Conservation (phyloP, 2,113 vertebrate species). For the Choloepus hoffmanni region DNA sequence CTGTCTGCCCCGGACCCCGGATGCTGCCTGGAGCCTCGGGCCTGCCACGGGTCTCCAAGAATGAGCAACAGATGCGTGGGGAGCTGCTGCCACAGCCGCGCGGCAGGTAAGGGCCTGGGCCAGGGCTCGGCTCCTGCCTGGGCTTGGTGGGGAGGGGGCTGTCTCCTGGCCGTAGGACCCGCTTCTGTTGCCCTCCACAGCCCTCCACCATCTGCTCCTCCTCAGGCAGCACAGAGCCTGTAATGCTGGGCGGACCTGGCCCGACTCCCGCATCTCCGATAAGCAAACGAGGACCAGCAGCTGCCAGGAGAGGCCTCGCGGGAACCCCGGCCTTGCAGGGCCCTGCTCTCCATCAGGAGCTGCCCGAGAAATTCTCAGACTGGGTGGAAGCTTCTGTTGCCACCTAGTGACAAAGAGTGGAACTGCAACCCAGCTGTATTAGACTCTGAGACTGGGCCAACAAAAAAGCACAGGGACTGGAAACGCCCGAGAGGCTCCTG, state of each 20-base stretch:
- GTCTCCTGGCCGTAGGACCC: not conserved
- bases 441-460: not conserved
- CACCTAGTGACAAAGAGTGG: not conserved
- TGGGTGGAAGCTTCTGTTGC: accelerated
- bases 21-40: not conserved
- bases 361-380: too few relatives aligned
- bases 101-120: not conserved
- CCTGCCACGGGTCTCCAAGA: not conserved
- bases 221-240: not conserved
- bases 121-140: not conserved
- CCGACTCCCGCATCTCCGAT: not conserved
- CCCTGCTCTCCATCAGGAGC: not conserved
- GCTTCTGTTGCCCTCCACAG: not conserved
- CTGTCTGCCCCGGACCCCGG: conserved; percentile 18
- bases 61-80: accelerated
- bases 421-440: conserved; percentile 35
- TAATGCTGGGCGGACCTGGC: not conserved
- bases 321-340: not conserved
- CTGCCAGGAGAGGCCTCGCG: not conserved
- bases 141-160: not conserved
- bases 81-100: not conserved
- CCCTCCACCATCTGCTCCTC: not conserved
- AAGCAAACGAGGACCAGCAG: not conserved
- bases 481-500: not conserved
- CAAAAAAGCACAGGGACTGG: not conserved